Evolutionary conservation across 2,113 vertebrate genomes (phyloP).

Genomic region (Phalacrocorax aristotelis): DNA sequence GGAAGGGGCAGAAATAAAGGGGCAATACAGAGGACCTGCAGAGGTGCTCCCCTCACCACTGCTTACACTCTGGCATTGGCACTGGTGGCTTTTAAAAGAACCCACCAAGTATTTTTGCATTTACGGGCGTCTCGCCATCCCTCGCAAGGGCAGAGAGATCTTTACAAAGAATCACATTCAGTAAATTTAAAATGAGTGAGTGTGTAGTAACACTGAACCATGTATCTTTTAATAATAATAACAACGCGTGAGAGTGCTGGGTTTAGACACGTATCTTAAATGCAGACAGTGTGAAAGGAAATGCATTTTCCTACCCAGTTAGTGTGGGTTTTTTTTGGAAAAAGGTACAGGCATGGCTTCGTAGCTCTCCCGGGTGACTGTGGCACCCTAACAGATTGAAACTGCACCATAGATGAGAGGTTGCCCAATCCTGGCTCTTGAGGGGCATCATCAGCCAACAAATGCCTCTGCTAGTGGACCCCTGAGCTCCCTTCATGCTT

Average conservation of each 20-base stretch:
- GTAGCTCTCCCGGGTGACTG: not conserved
- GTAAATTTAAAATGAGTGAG: not conserved
- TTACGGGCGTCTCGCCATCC: not conserved
- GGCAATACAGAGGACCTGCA: not conserved
- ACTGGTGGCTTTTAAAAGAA: not conserved
- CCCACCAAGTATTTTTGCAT: not conserved
- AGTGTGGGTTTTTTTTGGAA: rapidly evolving
- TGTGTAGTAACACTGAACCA: not conserved
- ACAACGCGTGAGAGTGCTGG: not conserved
- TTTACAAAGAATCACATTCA: not conserved
- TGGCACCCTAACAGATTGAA: not conserved
- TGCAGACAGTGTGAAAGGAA: not conserved
- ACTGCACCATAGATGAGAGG: not conserved
- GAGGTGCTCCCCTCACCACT: not conserved
- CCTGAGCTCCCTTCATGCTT: not conserved
- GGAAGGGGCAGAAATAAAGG: not conserved
- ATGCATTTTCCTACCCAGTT: not conserved
- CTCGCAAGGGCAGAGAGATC: not conserved
- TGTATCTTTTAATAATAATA: not conserved
- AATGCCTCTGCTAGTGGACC: not conserved
- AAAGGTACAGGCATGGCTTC: not conserved
- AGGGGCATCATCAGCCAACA: not conserved
- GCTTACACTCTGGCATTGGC: not conserved
- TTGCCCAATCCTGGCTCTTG: not conserved
- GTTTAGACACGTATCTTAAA: not conserved